Base-by-base conservation (phyloP, 1,140 invertebrate species). In the Tachypleus tridentatus region DNA sequence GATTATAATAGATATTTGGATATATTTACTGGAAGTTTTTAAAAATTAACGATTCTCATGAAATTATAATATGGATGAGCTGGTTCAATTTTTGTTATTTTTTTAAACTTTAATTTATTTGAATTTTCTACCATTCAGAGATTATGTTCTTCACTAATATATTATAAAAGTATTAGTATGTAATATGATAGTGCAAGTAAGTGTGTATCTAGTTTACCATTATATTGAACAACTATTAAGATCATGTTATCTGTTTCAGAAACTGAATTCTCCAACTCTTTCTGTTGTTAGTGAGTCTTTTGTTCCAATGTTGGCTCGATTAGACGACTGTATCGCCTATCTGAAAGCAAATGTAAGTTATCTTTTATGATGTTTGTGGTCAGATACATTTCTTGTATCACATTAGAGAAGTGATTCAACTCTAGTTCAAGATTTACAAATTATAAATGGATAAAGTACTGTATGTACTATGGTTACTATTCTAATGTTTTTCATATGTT, bases 281-380 rank as follows among this genome's bases (percentile, higher is more conserved):
- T 87, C 87, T 3, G 85, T 91, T 1, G 87, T 86, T 62, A 91
- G 85, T 77, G 89, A 92, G 72, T 83, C 83, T 3, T 93, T 94
- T 74, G 85, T 89, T 62, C 82, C 84, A 61, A 82, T 93, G 63
- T 77, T 97, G 8, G 85, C 86, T 51, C 85, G 89, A 72, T 86
- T 97, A 61, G 92, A 97, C 77, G 84, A 86, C 49, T 93, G 91
- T 70, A 85, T 96, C 63, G 82, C 85, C 4, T 97, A 94, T 78
- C 83, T 97, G 74, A 84, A 85, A 57, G 79, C 78, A 64, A 88
- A 95, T 82, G 86, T 90, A 78, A 86, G 83, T 81, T 64, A 50
- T 29, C 56, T 60, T 65, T 47, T 60, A 54, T 47, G 8, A 64
- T 65, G 50, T 58, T 8, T 47, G 62, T 57, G 54, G 61, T 65